Evolutionary conservation across 2,888 invertebrate genomes (phyloP), one percentile per base, ranked within the genome.

Genomic region (Tachystola acroxantha): DNA sequence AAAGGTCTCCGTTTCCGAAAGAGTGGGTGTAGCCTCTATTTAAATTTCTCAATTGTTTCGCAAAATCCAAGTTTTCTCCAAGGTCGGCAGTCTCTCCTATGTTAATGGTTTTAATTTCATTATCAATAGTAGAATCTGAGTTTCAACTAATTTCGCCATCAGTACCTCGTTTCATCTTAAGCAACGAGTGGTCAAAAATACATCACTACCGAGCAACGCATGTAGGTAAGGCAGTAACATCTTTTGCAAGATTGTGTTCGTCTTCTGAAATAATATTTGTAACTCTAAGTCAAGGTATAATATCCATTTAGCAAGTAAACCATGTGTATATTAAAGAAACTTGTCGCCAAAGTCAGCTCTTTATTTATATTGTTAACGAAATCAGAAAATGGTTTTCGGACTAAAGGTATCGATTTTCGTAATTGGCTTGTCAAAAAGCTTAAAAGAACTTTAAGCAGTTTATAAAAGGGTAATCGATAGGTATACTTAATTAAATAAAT

Each of bases 211-310:
- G n/a, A 24, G 24, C 24, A 4, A 3, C 6, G 22, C 22, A n/a
- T n/a, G 24, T 24, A 29, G 13, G 29, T 29, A 25, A 27, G 11
- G 13, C n/a, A n/a, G n/a, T 11, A 25, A 25, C 22, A 28, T 32
- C 25, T 36, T 34, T 34, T 39, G 39, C 39, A 36, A 38, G 45
- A 44, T 9, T 28, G 16, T 33, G 36, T 32, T 30, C 37, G 32
- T 40, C 30, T 36, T 22, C 40, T 36, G 44, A 34, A 40, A 44
- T 46, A 48, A 39, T 26, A 45, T 47, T 48, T 26, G 2, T 12
- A 20, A 10, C 10, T 11, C 11, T 13, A 28, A n/a, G n/a, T n/a
- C n/a, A n/a, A n/a, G n/a, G n/a, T 29, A 14, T 9, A n/a, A 14
- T 34, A 7, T 20, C 9, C 20, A 20, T 9, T 20, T 20, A 9